Percentiles rank a stretch among this genome's conserved stretches.
These are phyloP conservation scores for Lutjanus campechanus DNA, from an alignment of 2,797 vertebrate genomes.

Conservation along the genomic window DNA sequence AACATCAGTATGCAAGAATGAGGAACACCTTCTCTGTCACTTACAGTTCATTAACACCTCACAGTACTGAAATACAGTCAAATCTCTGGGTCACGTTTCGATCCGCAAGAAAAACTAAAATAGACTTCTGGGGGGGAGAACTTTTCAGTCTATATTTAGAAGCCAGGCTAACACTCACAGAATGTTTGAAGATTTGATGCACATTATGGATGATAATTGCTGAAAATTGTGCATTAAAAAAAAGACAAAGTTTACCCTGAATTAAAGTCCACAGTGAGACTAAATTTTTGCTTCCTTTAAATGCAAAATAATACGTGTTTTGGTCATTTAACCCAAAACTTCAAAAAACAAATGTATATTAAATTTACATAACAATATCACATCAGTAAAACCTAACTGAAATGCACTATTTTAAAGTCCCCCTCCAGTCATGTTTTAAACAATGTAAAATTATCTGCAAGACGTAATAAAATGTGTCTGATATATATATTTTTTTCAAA, in stretches of 20 bases:
- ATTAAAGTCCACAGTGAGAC: background rate
- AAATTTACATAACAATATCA: no score
- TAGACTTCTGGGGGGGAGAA: background rate
- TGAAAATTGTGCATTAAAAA: background rate
- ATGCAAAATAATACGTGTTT: no score
- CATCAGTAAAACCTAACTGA: no score
- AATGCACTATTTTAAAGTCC: no score
- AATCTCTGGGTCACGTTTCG: background rate
- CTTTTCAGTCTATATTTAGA: slow-evolving; percentile 21
- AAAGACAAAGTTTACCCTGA: background rate
- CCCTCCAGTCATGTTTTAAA: no score
- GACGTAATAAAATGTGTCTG: no score
- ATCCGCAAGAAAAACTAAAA: slow-evolving; percentile 1
- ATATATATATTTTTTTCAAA: no score
- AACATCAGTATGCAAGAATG: background rate
- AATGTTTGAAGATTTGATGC: background rate
- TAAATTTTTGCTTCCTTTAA: no score
- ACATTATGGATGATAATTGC: background rate
- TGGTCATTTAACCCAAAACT: background rate
- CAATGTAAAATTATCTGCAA: no score
- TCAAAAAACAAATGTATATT: no score
- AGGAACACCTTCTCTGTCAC: slow-evolving; percentile 39
- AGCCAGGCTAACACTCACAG: background rate
- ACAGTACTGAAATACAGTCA: background rate
- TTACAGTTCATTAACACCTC: slow-evolving; percentile 47